phyloP scores from a whole-genome alignment of 1,140 invertebrate species.

The Orchesella cincta region DNA sequence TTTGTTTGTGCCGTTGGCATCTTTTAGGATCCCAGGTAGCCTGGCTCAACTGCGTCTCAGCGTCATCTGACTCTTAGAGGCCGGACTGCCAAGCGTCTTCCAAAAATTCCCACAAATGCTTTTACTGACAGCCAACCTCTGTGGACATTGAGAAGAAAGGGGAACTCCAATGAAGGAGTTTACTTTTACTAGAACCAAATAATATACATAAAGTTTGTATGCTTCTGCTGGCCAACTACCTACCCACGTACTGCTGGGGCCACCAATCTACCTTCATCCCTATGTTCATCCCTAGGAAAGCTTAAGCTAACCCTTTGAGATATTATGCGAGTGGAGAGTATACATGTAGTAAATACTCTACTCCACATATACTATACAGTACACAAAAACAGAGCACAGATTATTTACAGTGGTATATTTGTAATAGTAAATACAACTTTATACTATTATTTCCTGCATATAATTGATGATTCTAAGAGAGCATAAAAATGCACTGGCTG shows the following conservation, averaged over 20 bases:
- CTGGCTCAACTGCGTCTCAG: background rate
- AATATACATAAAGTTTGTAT: too few species aligned
- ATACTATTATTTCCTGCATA: constrained; percentile 10
- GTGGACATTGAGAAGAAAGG: background rate
- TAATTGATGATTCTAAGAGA: background rate
- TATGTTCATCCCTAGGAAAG: constrained; percentile 3
- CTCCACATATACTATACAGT: too few species aligned
- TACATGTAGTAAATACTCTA: too few species aligned
- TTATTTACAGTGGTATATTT: background rate
- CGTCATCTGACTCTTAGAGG: background rate
- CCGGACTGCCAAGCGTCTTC: background rate
- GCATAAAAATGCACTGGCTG: constrained; percentile 21
- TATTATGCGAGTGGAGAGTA: too few species aligned
- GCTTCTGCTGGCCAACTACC: too few species aligned
- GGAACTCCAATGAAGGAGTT: background rate
- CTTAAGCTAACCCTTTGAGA: background rate
- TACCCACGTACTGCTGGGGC: too few species aligned
- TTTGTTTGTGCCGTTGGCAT: background rate
- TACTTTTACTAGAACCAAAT: background rate
- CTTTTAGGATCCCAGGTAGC: background rate
- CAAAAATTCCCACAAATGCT: constrained; percentile 25
- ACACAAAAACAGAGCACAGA: background rate
- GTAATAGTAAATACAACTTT: background rate
- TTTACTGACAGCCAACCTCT: background rate
- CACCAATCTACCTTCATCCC: constrained; percentile 20